phyloP scores from a whole-genome alignment of 2,888 invertebrate species.

The Venusia cambrica region DNA sequence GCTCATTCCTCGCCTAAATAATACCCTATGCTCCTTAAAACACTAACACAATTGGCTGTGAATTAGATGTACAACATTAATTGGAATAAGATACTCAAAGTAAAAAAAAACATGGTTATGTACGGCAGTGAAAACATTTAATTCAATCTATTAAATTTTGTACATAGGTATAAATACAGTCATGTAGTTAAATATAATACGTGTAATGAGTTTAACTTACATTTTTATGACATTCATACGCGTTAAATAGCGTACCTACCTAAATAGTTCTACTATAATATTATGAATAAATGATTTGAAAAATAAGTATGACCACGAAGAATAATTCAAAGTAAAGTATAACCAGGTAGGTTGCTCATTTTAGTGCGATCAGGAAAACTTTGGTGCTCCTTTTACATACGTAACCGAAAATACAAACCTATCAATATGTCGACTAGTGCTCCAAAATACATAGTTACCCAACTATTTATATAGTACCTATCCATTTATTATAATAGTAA shows the following conservation, averaged over 20 bases:
- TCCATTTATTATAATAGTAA: slow-evolving; percentile 7
- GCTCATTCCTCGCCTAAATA: too few relatives aligned
- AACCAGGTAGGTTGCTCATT: too few relatives aligned
- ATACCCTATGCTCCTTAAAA: too few relatives aligned
- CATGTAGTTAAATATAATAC: slow-evolving; percentile 48
- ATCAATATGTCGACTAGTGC: slow-evolving; percentile 39
- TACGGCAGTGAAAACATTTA: slow-evolving; percentile 66
- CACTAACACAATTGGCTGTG: too few relatives aligned
- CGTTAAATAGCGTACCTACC: too few relatives aligned
- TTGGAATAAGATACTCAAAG: neutral
- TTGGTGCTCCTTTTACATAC: too few relatives aligned
- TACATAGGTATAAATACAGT: slow-evolving; percentile 71
- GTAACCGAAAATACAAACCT: slow-evolving; percentile 31
- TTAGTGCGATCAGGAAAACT: too few relatives aligned
- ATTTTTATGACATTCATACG: slow-evolving; percentile 3
- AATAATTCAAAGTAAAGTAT: too few relatives aligned
- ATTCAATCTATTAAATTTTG: slow-evolving; percentile 39
- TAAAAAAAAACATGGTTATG: neutral
- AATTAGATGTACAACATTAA: neutral
- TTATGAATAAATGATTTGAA: too few relatives aligned
- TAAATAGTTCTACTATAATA: too few relatives aligned
- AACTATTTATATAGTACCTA: too few relatives aligned
- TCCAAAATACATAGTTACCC: slow-evolving; percentile 37
- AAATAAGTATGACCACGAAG: too few relatives aligned
- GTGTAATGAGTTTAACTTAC: slow-evolving; percentile 22